Evolutionary conservation across 1,140 invertebrate species (phyloP), one percentile per base, ranked within the genome.

Genomic region (Cyrtorhinus lividipennis): DNA sequence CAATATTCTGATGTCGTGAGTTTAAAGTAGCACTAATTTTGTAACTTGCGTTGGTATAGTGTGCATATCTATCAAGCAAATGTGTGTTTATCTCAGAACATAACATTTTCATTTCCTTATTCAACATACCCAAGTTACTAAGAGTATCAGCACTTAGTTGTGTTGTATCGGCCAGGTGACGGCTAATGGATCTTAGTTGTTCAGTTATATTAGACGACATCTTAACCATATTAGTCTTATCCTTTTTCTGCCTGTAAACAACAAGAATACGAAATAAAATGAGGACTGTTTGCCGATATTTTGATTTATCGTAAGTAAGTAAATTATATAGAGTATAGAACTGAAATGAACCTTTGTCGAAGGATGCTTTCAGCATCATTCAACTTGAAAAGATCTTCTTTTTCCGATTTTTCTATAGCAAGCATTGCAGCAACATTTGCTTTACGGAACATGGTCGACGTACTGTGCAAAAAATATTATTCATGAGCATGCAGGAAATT

Each of bases 61-160:
- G n/a, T n/a, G n/a, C n/a, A n/a, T n/a, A n/a, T n/a, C n/a, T n/a
- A n/a, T n/a, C n/a, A n/a, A n/a, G n/a, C n/a, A n/a, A n/a, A n/a
- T n/a, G n/a, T n/a, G n/a, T n/a, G n/a, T n/a, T n/a, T n/a, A n/a
- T n/a, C n/a, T n/a, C n/a, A n/a, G n/a, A n/a, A n/a, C n/a, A n/a
- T n/a, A n/a, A n/a, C n/a, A n/a, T n/a, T n/a, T n/a, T n/a, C n/a
- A n/a, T n/a, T n/a, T n/a, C n/a, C n/a, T n/a, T n/a, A n/a, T n/a
- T 38, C 56, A 66, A 68, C 63, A 76, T 80, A 73, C 89, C 81
- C 62, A 96, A 75, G n/a, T 81, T 84, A 45, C 90, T 87, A 46
- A 95, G 74, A 15, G 92, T 92, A 45, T 84, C 80, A 48, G 88
- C 87, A 75, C 90, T 93, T 70, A 83, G 82, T 67, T 92, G 83